A percentile compares a stretch with the other conserved stretches of the same genome.
These are phyloP conservation scores for Drosophila trapezifrons DNA, from an alignment of 1,140 invertebrate genomes.

Conservation along the genomic window DNA sequence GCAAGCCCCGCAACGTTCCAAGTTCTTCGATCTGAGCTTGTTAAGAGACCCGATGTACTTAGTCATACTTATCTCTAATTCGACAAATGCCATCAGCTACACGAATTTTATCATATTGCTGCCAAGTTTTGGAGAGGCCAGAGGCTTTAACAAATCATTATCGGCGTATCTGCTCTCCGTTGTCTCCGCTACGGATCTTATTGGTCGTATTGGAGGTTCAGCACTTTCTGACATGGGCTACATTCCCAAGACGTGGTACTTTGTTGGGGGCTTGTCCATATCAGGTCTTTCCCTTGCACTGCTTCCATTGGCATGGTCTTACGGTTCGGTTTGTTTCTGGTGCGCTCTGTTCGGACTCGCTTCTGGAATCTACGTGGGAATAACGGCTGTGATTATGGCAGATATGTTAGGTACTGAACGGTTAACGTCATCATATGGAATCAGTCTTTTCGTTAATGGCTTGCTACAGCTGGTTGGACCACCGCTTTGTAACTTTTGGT, in stretches of 20 bases:
- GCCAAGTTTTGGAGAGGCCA: conserved; percentile 89
- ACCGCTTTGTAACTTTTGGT: conserved; percentile 90
- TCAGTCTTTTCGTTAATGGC: conserved; percentile 93
- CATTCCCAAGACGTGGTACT: conserved; percentile 92
- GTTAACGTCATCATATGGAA: conserved; percentile 93
- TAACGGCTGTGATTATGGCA: conserved; percentile 93
- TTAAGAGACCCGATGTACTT: conserved; percentile 92
- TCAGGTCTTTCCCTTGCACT: conserved; percentile 90
- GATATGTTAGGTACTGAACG: conserved; percentile 92
- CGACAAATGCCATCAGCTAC: conserved; percentile 93
- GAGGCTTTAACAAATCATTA: conserved; percentile 88
- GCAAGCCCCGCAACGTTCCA: conserved; percentile 82
- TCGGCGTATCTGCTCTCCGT: conserved; percentile 90
- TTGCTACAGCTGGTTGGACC: conserved; percentile 91
- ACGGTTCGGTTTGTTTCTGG: conserved; percentile 87
- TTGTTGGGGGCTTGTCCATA: conserved; percentile 90
- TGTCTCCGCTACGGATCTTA: conserved; percentile 91
- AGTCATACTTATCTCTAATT: conserved; percentile 92
- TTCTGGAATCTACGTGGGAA: conserved; percentile 93
- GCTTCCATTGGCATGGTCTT: conserved; percentile 87
- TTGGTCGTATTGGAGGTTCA: conserved; percentile 92
- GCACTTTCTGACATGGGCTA: conserved; percentile 90
- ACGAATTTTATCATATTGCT: conserved; percentile 93
- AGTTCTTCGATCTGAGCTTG: conserved; percentile 91
- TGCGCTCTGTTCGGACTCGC: conserved; percentile 91